These are phyloP conservation scores for Choristoneura rosaceana DNA, from an alignment of 2,888 invertebrate genomes.

Conservation along the genomic window DNA sequence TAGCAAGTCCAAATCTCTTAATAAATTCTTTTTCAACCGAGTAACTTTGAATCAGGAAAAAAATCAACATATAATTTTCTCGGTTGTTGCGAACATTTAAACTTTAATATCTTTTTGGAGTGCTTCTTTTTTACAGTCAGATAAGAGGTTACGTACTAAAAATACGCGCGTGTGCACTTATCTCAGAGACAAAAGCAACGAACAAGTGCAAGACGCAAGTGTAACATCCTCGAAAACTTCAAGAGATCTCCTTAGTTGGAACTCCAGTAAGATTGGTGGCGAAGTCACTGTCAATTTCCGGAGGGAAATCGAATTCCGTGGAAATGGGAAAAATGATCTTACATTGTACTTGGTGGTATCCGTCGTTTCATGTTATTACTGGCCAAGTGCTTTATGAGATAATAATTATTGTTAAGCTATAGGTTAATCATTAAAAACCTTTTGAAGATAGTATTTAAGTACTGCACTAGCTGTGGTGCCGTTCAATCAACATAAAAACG, in stretches of 20 bases:
- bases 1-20: not conserved
- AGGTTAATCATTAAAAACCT: too few species aligned
- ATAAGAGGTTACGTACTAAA: too few species aligned
- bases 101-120: too few species aligned
- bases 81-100: too few species aligned
- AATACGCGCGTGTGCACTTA: not conserved
- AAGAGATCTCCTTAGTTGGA: conserved; percentile 53
- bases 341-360: conserved; percentile 27
- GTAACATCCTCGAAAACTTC: conserved; percentile 54
- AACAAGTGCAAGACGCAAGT: conserved; percentile 49
- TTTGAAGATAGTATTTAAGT: too few species aligned
- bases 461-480: too few species aligned
- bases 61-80: too few species aligned
- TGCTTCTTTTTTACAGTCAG: not conserved
- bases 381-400: conserved; percentile 22
- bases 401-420: not conserved
- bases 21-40: not conserved
- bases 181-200: not conserved
- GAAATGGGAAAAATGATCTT: conserved; percentile 44
- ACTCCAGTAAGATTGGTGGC: conserved; percentile 49
- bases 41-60: not conserved
- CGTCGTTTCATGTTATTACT: conserved; percentile 16
- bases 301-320: conserved; percentile 55
- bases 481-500: too few species aligned
- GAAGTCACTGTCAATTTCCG: conserved; percentile 58